Percentiles rank a stretch among this genome's conserved stretches.
Evolutionary conservation across 2,113 vertebrate species (phyloP).

Genomic region (Osmerus eperlanus): DNA sequence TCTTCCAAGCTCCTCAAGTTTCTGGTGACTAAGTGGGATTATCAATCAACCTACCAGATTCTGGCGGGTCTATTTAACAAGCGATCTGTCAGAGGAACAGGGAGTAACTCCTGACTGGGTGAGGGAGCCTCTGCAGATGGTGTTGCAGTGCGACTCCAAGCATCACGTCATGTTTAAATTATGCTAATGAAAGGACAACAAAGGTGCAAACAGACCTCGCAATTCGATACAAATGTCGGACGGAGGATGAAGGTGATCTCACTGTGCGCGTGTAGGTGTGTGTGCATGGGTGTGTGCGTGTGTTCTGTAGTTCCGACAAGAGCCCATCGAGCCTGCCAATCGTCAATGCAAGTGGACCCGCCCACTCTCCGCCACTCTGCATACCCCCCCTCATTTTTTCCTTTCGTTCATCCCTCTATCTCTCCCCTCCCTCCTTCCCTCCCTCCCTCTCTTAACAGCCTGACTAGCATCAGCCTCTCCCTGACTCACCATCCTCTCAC

Average conservation of each 20-base stretch:
- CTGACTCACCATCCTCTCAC: constrained; percentile 17
- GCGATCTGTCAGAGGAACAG: neutral
- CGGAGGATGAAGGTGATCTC: constrained; percentile 33
- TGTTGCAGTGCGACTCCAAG: constrained; percentile 41
- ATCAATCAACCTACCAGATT: constrained; percentile 47
- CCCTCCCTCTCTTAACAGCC: constrained; percentile 8
- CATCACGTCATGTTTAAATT: constrained; percentile 63
- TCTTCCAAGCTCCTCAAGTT: neutral
- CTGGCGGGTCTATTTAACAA: constrained; percentile 1
- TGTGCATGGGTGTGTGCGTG: constrained; percentile 31
- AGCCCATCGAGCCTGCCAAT: constrained; percentile 41
- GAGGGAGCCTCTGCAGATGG: constrained; percentile 51
- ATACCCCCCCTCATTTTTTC: constrained; percentile 34
- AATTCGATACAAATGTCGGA: constrained; percentile 47
- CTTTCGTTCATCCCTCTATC: constrained; percentile 12
- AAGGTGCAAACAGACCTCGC: constrained; percentile 56
- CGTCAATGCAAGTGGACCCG: constrained; percentile 21
- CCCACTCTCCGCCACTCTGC: constrained; percentile 18
- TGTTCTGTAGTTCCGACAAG: constrained; percentile 32
- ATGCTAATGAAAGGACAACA: constrained; percentile 61
- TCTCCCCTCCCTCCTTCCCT: constrained; percentile 6
- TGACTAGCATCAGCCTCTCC: constrained; percentile 23
- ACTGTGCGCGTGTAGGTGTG: constrained; percentile 8
- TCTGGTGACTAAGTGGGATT: constrained; percentile 24
- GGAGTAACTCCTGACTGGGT: constrained; percentile 55